A percentile compares a stretch with the other conserved stretches of the same genome.
phyloP scores from a whole-genome alignment of 1,140 invertebrate genomes.

The Drosophila yakuba region DNA sequence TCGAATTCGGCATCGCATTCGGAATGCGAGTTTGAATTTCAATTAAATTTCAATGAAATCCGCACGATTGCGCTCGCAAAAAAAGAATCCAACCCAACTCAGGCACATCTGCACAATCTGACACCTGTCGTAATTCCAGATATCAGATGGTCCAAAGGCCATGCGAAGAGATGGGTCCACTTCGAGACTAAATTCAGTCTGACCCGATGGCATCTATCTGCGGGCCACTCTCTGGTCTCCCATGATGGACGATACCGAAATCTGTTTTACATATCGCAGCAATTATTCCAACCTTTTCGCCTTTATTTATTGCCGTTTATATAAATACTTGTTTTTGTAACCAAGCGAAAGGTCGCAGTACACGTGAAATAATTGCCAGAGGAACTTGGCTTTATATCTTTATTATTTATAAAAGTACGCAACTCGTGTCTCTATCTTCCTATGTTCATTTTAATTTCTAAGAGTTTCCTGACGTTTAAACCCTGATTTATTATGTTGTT shows the following conservation, averaged over 20 bases:
- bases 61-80: slow-evolving; percentile 27
- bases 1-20: slow-evolving; percentile 18
- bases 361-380: neutral
- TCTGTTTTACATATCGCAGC: slow-evolving; percentile 57
- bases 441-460: too few species aligned
- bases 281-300: slow-evolving; percentile 65
- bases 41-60: slow-evolving; percentile 56
- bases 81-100: slow-evolving; percentile 56
- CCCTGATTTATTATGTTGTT: neutral
- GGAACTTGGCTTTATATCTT: neutral
- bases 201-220: slow-evolving; percentile 6
- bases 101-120: slow-evolving; percentile 57
- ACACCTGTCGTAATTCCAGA: slow-evolving; percentile 64
- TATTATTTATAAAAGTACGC: too few species aligned
- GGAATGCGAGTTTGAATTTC: slow-evolving; percentile 62
- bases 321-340: slow-evolving; percentile 52
- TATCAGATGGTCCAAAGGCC: slow-evolving; percentile 45
- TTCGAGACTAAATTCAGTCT: slow-evolving; percentile 14
- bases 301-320: slow-evolving; percentile 58
- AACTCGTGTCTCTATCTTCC: too few species aligned
- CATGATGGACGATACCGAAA: slow-evolving; percentile 27
- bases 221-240: neutral
- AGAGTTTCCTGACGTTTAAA: neutral
- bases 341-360: slow-evolving; percentile 1
- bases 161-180: slow-evolving; percentile 6